phyloP scores from a whole-genome alignment of 2,888 invertebrate genomes.

The Amphiduros pacificus region DNA sequence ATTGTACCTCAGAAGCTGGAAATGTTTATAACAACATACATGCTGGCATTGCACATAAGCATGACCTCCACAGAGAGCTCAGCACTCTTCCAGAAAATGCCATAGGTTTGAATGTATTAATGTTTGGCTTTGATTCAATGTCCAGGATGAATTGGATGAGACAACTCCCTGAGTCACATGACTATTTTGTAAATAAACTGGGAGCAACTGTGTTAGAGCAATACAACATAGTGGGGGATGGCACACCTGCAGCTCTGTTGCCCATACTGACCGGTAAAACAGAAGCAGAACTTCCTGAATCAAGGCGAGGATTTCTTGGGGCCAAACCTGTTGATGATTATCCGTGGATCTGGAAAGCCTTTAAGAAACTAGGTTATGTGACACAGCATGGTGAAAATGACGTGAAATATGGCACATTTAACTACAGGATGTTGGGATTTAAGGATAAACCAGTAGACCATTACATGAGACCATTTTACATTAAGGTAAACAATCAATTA shows the following conservation, averaged over 20 bases:
- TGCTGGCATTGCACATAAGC: conserved; percentile 62
- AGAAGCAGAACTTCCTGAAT: conserved; percentile 18
- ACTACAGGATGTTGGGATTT: conserved; percentile 87
- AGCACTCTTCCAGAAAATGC: neutral
- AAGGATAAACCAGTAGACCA: conserved; percentile 82
- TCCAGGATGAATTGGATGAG: conserved; percentile 68
- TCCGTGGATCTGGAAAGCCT: conserved; percentile 85
- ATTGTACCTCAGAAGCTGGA: conserved; percentile 33
- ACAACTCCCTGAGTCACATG: conserved; percentile 44
- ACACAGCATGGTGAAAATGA: conserved; percentile 88
- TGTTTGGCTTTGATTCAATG: conserved; percentile 85
- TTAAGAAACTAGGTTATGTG: conserved; percentile 63
- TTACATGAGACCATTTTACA: conserved; percentile 76
- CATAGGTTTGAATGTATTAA: conserved; percentile 60
- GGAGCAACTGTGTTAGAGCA: conserved; percentile 39
- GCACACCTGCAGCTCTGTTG: conserved; percentile 19
- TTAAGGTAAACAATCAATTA: conserved; percentile 2
- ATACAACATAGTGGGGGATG: conserved; percentile 26
- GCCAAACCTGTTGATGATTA: conserved; percentile 74
- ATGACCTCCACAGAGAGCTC: neutral
- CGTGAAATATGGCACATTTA: conserved; percentile 82
- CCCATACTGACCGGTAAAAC: conserved; percentile 20
- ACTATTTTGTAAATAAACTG: conserved; percentile 42
- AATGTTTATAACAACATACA: conserved; percentile 69
- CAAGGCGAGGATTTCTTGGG: conserved; percentile 60